Evolutionary conservation across 1,140 invertebrate genomes (phyloP), one percentile per base, ranked within the genome.

Genomic region (Harlomillsia oculata): DNA sequence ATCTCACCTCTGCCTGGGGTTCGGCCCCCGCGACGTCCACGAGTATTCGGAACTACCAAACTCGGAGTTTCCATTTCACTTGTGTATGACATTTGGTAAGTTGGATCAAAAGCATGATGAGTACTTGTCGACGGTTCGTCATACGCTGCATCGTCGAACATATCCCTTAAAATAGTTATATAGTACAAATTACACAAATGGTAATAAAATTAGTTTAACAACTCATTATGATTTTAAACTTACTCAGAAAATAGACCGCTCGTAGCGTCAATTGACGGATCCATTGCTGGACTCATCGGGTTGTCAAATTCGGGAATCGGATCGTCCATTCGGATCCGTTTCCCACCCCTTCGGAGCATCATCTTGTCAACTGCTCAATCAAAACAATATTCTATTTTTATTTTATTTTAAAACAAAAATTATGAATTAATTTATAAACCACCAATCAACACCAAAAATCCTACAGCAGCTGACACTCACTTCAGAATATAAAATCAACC

Each of bases 341-440:
- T 91, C 44, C 87, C 88, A 64, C 85, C 85, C 56, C 85, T 76
- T 60, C 85, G 78, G 70, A 85, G 82, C 84, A 89, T 87, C 68
- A 70, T 75, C 40, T 54, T 61, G 52, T n/a, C n/a, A n/a, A n/a
- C n/a, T n/a, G n/a, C n/a, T n/a, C n/a, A n/a, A n/a, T n/a, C n/a
- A n/a, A n/a, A n/a, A n/a, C n/a, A n/a, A n/a, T n/a, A n/a, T n/a
- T n/a, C n/a, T n/a, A n/a, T n/a, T n/a, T n/a, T n/a, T n/a, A n/a
- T n/a, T n/a, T n/a, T n/a, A n/a, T n/a, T n/a, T n/a, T n/a, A n/a
- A n/a, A n/a, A n/a, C n/a, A n/a, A n/a, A n/a, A n/a, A n/a, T n/a
- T n/a, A n/a, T n/a, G n/a, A n/a, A n/a, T n/a, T n/a, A n/a, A n/a
- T n/a, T n/a, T n/a, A n/a, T n/a, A n/a, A n/a, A n/a, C n/a, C n/a